phyloP scores from a whole-genome alignment of 2,113 vertebrate species.

The Eudorcas thomsonii region DNA sequence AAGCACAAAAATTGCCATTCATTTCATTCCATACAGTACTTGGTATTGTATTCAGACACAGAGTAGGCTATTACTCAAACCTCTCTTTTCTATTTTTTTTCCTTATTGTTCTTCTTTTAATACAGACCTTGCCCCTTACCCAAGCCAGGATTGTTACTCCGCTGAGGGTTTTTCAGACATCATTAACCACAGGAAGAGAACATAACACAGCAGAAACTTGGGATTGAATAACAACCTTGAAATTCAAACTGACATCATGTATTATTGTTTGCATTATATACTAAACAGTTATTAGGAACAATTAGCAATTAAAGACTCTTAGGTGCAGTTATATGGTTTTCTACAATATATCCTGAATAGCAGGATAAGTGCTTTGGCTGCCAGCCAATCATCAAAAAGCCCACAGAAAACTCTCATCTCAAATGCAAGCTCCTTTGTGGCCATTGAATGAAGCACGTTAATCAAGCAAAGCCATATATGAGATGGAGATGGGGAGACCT shows the following conservation, averaged over 20 bases:
- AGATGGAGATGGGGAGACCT: not conserved
- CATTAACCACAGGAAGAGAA: conserved; percentile 68
- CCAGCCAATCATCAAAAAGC: conserved; percentile 62
- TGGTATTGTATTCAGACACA: not conserved
- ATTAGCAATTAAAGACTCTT: conserved; percentile 67
- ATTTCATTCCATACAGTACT: not conserved
- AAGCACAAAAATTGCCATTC: not conserved
- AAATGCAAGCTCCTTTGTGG: conserved; percentile 57
- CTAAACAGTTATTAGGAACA: conserved; percentile 66
- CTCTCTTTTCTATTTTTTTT: conserved; percentile 47
- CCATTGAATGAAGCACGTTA: conserved; percentile 35
- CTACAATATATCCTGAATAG: conserved; percentile 66
- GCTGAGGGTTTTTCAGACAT: conserved; percentile 56
- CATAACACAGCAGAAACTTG: conserved; percentile 65
- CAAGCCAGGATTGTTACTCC: conserved; percentile 45
- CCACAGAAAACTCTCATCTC: conserved; percentile 64
- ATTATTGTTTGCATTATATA: conserved; percentile 63
- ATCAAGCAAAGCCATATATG: conserved; percentile 33
- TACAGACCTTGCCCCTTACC: conserved; percentile 50
- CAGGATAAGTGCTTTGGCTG: conserved; percentile 71
- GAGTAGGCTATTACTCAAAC: not conserved
- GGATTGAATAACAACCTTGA: conserved; percentile 57
- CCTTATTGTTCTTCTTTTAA: conserved; percentile 47
- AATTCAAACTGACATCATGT: conserved; percentile 61
- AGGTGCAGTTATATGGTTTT: conserved; percentile 59